Conservation (phyloP, 1,140 invertebrate genomes). For the Pogonomyrmex californicus region DNA sequence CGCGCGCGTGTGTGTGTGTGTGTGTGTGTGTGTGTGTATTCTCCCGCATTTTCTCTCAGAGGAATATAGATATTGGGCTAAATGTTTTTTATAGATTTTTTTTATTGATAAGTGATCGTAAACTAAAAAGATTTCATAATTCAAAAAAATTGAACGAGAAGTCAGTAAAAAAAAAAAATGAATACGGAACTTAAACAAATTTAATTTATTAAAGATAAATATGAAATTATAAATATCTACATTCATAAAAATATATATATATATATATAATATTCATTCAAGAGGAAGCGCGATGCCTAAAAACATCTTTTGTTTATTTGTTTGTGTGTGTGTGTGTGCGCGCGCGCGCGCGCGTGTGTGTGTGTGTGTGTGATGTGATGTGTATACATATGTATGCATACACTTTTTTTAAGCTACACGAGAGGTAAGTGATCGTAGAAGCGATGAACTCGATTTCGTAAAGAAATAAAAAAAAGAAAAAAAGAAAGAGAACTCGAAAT, state of each 20-base stretch:
- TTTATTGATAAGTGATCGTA: not conserved
- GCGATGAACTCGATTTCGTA: conserved; percentile 39
- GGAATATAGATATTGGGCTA: not conserved
- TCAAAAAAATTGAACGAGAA: not conserved
- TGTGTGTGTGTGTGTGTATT: not conserved
- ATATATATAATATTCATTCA: no score
- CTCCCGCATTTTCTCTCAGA: conserved; percentile 27
- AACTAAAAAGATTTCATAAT: not conserved
- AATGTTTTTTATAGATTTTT: no score
- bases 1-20: no score
- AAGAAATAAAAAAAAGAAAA: conserved; percentile 39
- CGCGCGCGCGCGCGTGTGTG: no score
- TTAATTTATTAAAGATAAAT: no score
- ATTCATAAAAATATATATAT: no score
- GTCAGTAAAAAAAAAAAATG: not conserved
- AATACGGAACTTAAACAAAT: not conserved
- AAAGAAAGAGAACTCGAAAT: conserved; percentile 11
- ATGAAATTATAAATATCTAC: no score
- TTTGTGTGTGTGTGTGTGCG: no score
- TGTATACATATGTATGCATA: not conserved
- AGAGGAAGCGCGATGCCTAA: no score
- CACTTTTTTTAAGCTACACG: conserved; percentile 45
- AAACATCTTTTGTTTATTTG: no score
- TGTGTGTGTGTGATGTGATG: no score
- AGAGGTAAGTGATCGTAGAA: conserved; percentile 39